phyloP scores from a whole-genome alignment of 2,113 vertebrate species.

The Actenoides hombroni region DNA sequence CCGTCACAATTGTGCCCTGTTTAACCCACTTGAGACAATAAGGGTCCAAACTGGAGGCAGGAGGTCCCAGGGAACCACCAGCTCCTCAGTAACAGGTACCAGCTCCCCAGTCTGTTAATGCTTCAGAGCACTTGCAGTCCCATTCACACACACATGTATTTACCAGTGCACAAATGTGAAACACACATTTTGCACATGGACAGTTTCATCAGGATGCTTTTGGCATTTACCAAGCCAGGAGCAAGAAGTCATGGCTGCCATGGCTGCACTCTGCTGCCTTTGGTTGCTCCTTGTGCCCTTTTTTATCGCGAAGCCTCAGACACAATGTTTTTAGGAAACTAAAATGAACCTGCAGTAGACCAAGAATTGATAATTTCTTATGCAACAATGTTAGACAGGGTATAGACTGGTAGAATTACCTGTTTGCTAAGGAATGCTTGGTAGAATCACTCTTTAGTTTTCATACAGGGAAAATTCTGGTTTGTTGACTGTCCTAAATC shows the following conservation, averaged over 20 bases:
- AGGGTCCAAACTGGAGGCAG: background rate
- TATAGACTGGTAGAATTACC: background rate
- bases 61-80: background rate
- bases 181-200: background rate
- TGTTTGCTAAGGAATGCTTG: background rate
- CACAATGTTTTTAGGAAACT: background rate
- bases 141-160: background rate
- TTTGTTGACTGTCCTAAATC: background rate
- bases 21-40: background rate
- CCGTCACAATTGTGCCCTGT: background rate
- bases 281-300: background rate
- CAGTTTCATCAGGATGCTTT: background rate
- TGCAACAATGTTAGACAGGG: background rate
- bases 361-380: background rate
- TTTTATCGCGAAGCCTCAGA: background rate
- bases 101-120: background rate
- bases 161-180: fast-evolving
- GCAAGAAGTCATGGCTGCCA: fast-evolving
- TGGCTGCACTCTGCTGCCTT: background rate
- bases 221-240: background rate
- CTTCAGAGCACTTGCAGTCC: background rate
- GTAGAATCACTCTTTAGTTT: background rate
- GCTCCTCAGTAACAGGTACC: background rate
- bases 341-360: background rate
- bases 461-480: background rate